Percentiles rank a stretch among this genome's conserved stretches.
phyloP scores from a whole-genome alignment of 1,140 invertebrate genomes.

The Drosophila sulfurigaster region DNA sequence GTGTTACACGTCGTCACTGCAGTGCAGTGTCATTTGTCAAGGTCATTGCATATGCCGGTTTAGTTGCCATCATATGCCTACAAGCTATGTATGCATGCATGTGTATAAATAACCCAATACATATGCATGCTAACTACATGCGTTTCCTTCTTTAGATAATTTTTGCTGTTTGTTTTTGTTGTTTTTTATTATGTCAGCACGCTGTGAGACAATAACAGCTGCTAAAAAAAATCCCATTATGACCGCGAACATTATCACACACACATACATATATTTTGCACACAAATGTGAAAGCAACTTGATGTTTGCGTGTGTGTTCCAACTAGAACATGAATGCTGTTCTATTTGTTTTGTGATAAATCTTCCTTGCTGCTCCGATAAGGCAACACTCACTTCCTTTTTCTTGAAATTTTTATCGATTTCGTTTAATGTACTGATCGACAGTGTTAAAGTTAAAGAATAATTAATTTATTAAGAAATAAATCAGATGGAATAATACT shows the following conservation, averaged over 20 bases:
- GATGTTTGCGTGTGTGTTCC: neutral
- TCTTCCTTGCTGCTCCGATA: neutral
- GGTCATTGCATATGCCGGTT: slow-evolving; percentile 72
- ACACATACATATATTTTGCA: neutral
- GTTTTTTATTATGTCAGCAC: slow-evolving; percentile 57
- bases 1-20: slow-evolving; percentile 60
- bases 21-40: slow-evolving; percentile 74
- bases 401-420: neutral
- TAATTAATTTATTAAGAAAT: slow-evolving; percentile 3
- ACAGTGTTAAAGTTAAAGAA: neutral
- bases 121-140: neutral
- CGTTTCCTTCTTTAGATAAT: slow-evolving; percentile 49
- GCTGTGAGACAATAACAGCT: slow-evolving; percentile 29
- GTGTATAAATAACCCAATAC: neutral
- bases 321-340: neutral
- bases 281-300: neutral
- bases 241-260: neutral
- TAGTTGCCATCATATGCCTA: slow-evolving; percentile 42
- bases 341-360: slow-evolving; percentile 9
- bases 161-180: neutral
- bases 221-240: slow-evolving; percentile 16
- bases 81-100: slow-evolving; percentile 23
- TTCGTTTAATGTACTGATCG: neutral
- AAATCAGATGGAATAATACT: slow-evolving; percentile 9
- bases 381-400: neutral